These are phyloP conservation scores for Stylophora pistillata DNA, from an alignment of 64 coral and sea anemone species.

Conservation along the genomic window DNA sequence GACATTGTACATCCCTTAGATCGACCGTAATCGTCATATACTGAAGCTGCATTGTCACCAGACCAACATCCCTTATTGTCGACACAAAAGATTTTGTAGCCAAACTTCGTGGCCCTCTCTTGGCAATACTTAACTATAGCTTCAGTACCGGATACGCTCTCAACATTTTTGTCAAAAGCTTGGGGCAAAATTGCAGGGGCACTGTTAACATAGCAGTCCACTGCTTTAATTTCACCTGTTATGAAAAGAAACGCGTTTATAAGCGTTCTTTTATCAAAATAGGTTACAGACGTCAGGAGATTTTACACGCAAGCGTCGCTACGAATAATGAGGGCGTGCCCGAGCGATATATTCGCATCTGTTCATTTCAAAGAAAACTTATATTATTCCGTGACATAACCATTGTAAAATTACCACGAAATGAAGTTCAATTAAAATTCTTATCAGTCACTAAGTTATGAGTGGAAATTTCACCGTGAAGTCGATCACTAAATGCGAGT, in stretches of 20 bases:
- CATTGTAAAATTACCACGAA: too few species aligned
- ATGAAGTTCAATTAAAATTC: too few species aligned
- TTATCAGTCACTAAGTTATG: too few species aligned
- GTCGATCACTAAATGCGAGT: too few species aligned
- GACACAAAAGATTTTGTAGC: constrained; percentile 10
- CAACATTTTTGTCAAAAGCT: neutral
- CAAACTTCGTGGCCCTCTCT: neutral
- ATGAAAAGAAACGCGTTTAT: neutral
- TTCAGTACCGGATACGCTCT: neutral
- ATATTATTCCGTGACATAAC: too few species aligned
- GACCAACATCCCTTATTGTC: constrained; percentile 3
- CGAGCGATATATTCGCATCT: too few species aligned
- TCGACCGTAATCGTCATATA: neutral
- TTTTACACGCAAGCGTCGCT: too few species aligned
- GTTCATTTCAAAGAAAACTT: too few species aligned
- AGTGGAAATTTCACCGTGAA: too few species aligned
- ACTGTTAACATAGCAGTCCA: neutral
- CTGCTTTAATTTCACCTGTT: neutral
- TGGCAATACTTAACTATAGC: constrained; percentile 20
- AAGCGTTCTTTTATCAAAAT: neutral
- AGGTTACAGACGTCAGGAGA: neutral
- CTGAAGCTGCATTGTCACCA: neutral
- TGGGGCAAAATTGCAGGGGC: neutral
- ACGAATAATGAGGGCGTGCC: too few species aligned
- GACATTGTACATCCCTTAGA: neutral